Evolutionary conservation across 2,888 invertebrate species (phyloP).

Genomic region (Copidosoma aretas): DNA sequence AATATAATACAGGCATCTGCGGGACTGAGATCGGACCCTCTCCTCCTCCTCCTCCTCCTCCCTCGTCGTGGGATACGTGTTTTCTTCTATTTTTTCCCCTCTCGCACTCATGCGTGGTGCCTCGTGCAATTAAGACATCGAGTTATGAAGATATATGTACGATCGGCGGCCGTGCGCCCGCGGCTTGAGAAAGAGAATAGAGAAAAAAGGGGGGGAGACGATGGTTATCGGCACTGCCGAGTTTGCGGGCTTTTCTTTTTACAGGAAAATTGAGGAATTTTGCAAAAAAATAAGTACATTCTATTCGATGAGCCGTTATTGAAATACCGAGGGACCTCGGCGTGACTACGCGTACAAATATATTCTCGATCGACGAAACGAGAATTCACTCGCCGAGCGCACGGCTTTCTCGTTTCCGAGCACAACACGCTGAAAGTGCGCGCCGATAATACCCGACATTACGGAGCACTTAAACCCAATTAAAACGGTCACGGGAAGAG

Average conservation of each 20-base stretch:
- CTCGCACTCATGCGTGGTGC: not conserved
- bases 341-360: too few species aligned
- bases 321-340: not conserved
- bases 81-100: not conserved
- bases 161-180: constrained; percentile 16
- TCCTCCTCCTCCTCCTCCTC: constrained; percentile 4
- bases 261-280: not conserved
- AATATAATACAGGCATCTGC: constrained; percentile 27
- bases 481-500: constrained; percentile 4
- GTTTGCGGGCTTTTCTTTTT: not conserved
- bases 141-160: constrained; percentile 33
- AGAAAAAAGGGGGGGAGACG: not conserved
- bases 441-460: constrained; percentile 9
- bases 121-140: constrained; percentile 26
- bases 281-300: not conserved
- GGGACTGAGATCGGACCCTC: not conserved
- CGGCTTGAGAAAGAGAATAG: not conserved
- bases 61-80: not conserved
- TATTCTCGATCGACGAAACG: not conserved
- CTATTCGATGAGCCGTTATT: not conserved
- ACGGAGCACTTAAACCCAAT: constrained; percentile 4
- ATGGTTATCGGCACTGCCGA: not conserved
- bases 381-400: not conserved
- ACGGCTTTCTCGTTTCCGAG: not conserved
- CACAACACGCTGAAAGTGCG: not conserved